Percentiles rank a stretch among this genome's conserved stretches.
Conservation (phyloP, 53 echinoderm and acorn worm species). For the Luidia sarsii region DNA sequence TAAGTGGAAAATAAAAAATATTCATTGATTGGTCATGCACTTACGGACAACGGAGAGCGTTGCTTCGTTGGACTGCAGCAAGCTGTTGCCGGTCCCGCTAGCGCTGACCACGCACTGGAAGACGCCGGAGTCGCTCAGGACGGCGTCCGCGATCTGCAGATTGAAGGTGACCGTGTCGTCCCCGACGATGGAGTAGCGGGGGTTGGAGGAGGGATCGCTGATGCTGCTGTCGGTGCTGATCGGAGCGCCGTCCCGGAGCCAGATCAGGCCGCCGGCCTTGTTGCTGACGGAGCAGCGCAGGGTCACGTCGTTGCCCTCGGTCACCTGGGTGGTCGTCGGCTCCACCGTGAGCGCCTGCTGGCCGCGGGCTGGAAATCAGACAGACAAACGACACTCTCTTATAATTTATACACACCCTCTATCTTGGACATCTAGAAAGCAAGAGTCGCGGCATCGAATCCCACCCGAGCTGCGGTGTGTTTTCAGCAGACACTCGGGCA, state of each 20-base stretch:
- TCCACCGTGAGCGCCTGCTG: slow-evolving; percentile 64
- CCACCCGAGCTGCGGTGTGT: no score
- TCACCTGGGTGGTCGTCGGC: slow-evolving; percentile 51
- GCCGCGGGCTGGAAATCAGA: slow-evolving; percentile 17
- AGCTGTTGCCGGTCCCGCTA: slow-evolving; percentile 34
- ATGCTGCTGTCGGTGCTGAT: slow-evolving; percentile 63
- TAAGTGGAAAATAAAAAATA: no score
- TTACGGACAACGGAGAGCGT: slow-evolving; percentile 66
- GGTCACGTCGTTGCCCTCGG: slow-evolving; percentile 50
- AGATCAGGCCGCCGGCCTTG: slow-evolving; percentile 72
- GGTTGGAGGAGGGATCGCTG: slow-evolving; percentile 54
- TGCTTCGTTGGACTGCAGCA: slow-evolving; percentile 37
- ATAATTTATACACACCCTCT: not conserved
- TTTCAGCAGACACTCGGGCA: no score
- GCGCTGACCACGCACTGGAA: slow-evolving; percentile 74
- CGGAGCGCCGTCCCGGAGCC: slow-evolving; percentile 63
- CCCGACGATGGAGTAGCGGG: slow-evolving; percentile 65
- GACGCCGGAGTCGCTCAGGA: slow-evolving; percentile 58
- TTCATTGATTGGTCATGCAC: no score
- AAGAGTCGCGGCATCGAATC: no score
- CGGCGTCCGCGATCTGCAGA: slow-evolving; percentile 61
- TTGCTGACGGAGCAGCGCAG: slow-evolving; percentile 71
- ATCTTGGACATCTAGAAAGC: not conserved
- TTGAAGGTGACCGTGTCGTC: slow-evolving; percentile 64
- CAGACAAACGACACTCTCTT: not conserved